phyloP scores from a whole-genome alignment of 2,888 invertebrate genomes.

The Amphipyra tragopoginis region DNA sequence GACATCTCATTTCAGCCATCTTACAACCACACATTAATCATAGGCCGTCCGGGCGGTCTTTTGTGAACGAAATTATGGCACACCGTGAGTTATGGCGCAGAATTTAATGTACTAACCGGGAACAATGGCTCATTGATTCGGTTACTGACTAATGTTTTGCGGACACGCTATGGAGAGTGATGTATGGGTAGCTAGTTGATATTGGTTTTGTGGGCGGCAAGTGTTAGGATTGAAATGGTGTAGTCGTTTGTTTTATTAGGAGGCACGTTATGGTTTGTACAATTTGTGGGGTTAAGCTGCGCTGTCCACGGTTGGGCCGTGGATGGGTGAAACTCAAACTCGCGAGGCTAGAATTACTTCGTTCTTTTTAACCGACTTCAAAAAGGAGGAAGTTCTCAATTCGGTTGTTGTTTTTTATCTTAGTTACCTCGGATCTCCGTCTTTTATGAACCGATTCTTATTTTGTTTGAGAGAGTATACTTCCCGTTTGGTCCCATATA shows the following conservation, averaged over 20 bases:
- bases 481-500: too few relatives aligned
- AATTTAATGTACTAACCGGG: slow-evolving; percentile 73
- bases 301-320: too few relatives aligned
- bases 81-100: slow-evolving; percentile 73
- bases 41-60: slow-evolving; percentile 73
- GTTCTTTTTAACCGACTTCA: too few relatives aligned
- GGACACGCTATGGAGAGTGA: slow-evolving; percentile 66
- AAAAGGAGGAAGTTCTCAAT: too few relatives aligned
- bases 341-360: too few relatives aligned
- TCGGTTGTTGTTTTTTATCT: too few relatives aligned
- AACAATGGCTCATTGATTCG: slow-evolving; percentile 78
- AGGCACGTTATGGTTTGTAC: not conserved
- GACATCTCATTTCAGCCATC: slow-evolving; percentile 68
- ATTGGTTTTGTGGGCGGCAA: slow-evolving; percentile 32
- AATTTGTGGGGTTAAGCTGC: too few relatives aligned
- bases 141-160: slow-evolving; percentile 70
- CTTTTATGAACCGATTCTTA: too few relatives aligned
- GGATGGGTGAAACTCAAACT: too few relatives aligned
- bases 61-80: slow-evolving; percentile 76
- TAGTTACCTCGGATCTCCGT: too few relatives aligned
- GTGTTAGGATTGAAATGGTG: slow-evolving; percentile 21
- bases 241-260: slow-evolving; percentile 1
- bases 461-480: too few relatives aligned
- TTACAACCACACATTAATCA: slow-evolving; percentile 78
- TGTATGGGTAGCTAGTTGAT: slow-evolving; percentile 54